Base-by-base conservation (phyloP, 1,140 invertebrate species). In the Chymomyza costata region DNA sequence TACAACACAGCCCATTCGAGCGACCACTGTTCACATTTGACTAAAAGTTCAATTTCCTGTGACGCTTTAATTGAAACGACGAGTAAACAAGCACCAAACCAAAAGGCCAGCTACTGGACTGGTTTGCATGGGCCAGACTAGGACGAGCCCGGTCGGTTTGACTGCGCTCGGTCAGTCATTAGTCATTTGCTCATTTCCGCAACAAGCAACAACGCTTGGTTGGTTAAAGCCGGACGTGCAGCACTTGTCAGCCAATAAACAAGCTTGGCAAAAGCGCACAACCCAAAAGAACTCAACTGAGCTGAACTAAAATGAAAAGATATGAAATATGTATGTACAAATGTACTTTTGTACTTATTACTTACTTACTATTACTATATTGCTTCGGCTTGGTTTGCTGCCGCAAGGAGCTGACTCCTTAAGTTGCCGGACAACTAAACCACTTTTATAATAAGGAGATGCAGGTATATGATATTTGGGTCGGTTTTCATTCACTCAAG, bases 221-320 rank as follows among this genome's bases (percentile, higher is more conserved):
- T n/a, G n/a, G n/a, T n/a, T n/a, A n/a, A n/a, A 25, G 8, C 61
- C 73, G 71, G 71, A 78, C 78, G 67, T 66, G 69, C 73, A 78
- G 71, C 73, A 78, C 71, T 80, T 78, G 73, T 80, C 66, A 78
- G 71, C 73, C 71, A 78, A 78, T 78, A 78, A 78, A 80, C 71
- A 80, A 66, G 56, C 50, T 48, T 25, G 44, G 54, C 53, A 31
- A n/a, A n/a, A n/a, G 28, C 39, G 34, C 44, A 30, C 48, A 34
- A 21, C n/a, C 19, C n/a, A n/a, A n/a, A n/a, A n/a, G n/a, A n/a
- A n/a, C n/a, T n/a, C n/a, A n/a, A n/a, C n/a, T 6, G 46, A 15
- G 7, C 1, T 1, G 19, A 14, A n/a, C n/a, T n/a, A n/a, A n/a
- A n/a, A n/a, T n/a, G n/a, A n/a, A n/a, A n/a, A n/a, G n/a, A n/a